A percentile compares a stretch with the other conserved stretches of the same genome.
Evolutionary conservation across 1,140 invertebrate genomes (phyloP).

Genomic region (Bombus balteatus): DNA sequence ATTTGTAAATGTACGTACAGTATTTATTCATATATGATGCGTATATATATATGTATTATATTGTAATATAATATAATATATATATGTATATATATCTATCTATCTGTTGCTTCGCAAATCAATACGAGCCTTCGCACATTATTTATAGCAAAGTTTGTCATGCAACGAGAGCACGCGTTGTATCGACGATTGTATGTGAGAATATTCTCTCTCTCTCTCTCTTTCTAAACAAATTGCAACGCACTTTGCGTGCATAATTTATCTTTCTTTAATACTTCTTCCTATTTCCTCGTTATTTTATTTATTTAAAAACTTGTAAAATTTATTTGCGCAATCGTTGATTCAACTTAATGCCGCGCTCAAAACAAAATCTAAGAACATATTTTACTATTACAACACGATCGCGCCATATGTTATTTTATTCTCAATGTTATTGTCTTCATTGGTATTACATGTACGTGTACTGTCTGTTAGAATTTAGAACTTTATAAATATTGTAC

Average conservation of each 20-base stretch:
- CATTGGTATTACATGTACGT: conserved; percentile 60
- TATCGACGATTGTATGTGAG: conserved; percentile 33
- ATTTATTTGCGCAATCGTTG: background rate
- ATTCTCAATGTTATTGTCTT: conserved; percentile 71
- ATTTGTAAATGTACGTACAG: conserved; percentile 57
- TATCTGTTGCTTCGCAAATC: conserved; percentile 60
- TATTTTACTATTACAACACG: conserved; percentile 60
- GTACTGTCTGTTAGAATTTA: conserved; percentile 69
- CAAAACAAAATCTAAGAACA: conserved; percentile 40
- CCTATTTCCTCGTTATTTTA: background rate
- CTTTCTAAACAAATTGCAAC: background rate
- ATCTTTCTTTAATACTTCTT: background rate
- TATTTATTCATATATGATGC: conserved; percentile 38
- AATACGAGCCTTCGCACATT: conserved; percentile 61
- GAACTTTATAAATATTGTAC: conserved; percentile 78
- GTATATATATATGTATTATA: conserved; percentile 31
- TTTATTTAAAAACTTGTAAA: background rate
- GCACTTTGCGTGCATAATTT: background rate
- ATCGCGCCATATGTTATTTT: conserved; percentile 62
- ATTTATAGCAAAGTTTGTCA: conserved; percentile 57
- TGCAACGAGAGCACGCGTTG: conserved; percentile 34
- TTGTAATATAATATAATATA: background rate
- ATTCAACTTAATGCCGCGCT: background rate
- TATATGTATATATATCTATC: conserved; percentile 36
- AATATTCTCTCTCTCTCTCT: no score